These are phyloP conservation scores for Sporophila hypoxantha DNA, from an alignment of 2,113 vertebrate genomes.

Conservation along the genomic window DNA sequence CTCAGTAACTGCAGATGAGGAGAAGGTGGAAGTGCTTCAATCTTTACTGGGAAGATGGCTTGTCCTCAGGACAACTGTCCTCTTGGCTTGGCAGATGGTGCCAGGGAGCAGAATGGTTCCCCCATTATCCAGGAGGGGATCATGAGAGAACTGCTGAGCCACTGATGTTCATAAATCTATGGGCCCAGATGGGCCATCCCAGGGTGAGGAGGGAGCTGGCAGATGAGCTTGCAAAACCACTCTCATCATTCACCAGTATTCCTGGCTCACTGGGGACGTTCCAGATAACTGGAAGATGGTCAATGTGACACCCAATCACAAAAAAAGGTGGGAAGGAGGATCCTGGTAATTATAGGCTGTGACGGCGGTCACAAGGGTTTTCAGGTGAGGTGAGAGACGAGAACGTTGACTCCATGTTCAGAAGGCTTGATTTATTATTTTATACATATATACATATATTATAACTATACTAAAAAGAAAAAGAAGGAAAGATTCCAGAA, in stretches of 20 bases:
- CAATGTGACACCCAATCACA: neutral
- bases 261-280: neutral
- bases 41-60: neutral
- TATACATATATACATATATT: no score
- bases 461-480: no score
- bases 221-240: accelerated
- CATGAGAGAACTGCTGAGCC: neutral
- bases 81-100: neutral
- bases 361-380: no score
- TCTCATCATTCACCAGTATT: neutral
- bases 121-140: neutral
- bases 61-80: neutral
- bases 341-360: neutral
- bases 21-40: neutral
- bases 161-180: neutral
- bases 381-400: no score
- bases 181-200: neutral
- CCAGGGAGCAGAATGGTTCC: no score
- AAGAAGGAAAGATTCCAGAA: no score
- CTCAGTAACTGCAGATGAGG: neutral
- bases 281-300: neutral
- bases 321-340: neutral
- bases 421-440: no score
- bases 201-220: neutral
- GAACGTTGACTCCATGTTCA: no score